Evolutionary conservation across 2,888 invertebrate species (phyloP), one percentile per base, ranked within the genome.

Genomic region (Cephalotes varians): DNA sequence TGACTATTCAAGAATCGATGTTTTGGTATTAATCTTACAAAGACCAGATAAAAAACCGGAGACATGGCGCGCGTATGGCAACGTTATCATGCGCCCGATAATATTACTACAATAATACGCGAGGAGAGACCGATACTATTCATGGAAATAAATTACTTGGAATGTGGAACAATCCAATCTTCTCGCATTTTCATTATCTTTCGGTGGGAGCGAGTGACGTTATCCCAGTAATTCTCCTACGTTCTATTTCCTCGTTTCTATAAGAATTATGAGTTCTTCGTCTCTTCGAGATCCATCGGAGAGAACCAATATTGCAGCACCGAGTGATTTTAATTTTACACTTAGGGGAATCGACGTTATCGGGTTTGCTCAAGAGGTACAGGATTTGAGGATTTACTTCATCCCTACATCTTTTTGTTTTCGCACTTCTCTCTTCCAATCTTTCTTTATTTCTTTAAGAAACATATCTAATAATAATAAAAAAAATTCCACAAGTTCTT

Each of bases 291-390:
- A 82, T 81, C 72, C 60, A 79, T 82, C 80, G 77, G 62, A 34
- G 25, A 80, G 74, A 83, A 80, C 74, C 72, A 85, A 88, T 88
- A 88, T 88, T 85, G 81, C 84, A 81, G 18, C 86, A 62, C 67
- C 44, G 82, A 81, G 73, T 72, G 85, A 88, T 88, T 85, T 88
- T 88, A 87, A 88, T 88, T 88, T 86, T 84, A 82, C 82, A 82
- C 88, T 86, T 82, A 87, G 82, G 60, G 69, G 60, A 87, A 85
- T 85, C 85, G 74, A 79, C 80, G 79, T 83, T 88, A 88, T 84
- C 84, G 80, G 65, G 81, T 85, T 86, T 88, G 58, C 58, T 34
- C 84, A 84, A 86, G 84, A 81, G 81, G 49, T 34, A 65, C 62
- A 49, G 69, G 65, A 85, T 86, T 82, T 83, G 18, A 73, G 67